Evolutionary conservation across 1,140 invertebrate species (phyloP).

Genomic region (Delia radicum): DNA sequence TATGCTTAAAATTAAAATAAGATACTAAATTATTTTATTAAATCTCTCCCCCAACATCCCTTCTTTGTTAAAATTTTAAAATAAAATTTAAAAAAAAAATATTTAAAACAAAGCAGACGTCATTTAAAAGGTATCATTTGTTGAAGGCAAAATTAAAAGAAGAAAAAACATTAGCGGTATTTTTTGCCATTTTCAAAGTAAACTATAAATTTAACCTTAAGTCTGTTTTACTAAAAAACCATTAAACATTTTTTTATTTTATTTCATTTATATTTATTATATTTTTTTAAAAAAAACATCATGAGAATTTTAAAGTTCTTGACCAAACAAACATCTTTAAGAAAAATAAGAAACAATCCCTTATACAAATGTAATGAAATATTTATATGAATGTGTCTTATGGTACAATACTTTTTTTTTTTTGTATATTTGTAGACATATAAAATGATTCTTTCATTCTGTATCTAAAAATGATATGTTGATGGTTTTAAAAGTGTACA

Average conservation of each 20-base stretch:
- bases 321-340: not conserved
- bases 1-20: too few species aligned
- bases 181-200: not conserved
- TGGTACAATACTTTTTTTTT: too few species aligned
- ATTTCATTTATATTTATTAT: not conserved
- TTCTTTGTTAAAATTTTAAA: too few species aligned
- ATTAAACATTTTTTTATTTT: not conserved
- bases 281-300: not conserved
- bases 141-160: too few species aligned
- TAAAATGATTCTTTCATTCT: not conserved
- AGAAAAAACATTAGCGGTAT: not conserved
- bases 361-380: not conserved
- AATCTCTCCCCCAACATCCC: too few species aligned
- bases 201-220: not conserved
- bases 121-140: too few species aligned
- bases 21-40: too few species aligned
- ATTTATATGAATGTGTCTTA: too few species aligned
- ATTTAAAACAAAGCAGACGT: too few species aligned
- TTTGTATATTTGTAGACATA: too few species aligned
- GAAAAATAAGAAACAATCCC: not conserved
- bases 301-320: not conserved
- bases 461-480: slow-evolving; percentile 12
- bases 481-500: slow-evolving; percentile 11
- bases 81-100: too few species aligned
- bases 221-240: not conserved